Evolutionary conservation across 2,113 vertebrate species (phyloP).

Genomic region (human): DNA sequence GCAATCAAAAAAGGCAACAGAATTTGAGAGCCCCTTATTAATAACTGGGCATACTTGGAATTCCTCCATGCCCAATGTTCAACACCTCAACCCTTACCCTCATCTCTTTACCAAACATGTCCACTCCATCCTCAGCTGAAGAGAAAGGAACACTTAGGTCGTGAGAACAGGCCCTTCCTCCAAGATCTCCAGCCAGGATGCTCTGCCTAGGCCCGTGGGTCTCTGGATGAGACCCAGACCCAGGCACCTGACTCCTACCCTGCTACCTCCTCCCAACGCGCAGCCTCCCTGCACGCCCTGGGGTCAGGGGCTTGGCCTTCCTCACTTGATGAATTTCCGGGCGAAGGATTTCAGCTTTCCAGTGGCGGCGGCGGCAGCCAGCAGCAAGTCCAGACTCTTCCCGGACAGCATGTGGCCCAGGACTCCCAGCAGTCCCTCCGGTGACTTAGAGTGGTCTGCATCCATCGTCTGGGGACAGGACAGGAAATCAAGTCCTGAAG

Average conservation of each 20-base stretch:
- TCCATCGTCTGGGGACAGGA: slow-evolving; percentile 91
- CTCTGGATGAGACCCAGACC: background rate
- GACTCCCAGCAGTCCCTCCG: slow-evolving; percentile 95
- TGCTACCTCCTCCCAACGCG: background rate
- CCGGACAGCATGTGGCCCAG: slow-evolving; percentile 98
- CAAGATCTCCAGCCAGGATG: background rate
- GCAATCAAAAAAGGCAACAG: background rate
- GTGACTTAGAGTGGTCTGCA: slow-evolving; percentile 98
- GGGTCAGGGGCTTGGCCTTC: background rate
- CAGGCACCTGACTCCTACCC: background rate
- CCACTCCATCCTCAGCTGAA: background rate
- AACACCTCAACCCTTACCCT: background rate
- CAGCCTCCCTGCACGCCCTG: background rate
- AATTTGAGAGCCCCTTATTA: background rate
- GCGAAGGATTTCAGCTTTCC: slow-evolving; percentile 98
- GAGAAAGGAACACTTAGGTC: background rate
- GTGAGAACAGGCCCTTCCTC: background rate
- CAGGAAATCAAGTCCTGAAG: background rate
- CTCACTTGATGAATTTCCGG: slow-evolving; percentile 98
- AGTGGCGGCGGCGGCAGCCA: slow-evolving; percentile 96
- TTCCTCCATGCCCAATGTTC: background rate
- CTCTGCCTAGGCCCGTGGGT: background rate
- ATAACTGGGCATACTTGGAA: background rate
- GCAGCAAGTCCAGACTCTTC: slow-evolving; percentile 95
- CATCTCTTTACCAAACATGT: background rate